A percentile compares a stretch with the other conserved stretches of the same genome.
These are phyloP conservation scores for Otis tarda DNA, from an alignment of 2,113 vertebrate species.

Conservation along the genomic window DNA sequence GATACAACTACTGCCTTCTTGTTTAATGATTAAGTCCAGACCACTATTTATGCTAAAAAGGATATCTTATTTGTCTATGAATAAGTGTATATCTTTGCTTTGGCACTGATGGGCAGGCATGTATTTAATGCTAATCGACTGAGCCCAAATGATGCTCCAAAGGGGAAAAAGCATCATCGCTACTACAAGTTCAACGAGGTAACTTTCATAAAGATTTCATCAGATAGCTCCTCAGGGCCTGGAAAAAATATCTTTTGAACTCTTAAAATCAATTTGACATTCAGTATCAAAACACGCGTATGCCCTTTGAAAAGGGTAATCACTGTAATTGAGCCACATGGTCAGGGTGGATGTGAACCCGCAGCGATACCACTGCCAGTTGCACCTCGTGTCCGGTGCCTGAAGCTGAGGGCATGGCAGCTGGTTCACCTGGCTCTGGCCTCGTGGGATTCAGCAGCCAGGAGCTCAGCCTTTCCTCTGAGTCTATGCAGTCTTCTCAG, in stretches of 20 bases:
- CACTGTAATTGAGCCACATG: neutral
- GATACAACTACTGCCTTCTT: neutral
- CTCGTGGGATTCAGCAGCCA: neutral
- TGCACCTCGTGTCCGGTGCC: fast-evolving
- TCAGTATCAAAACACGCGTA: neutral
- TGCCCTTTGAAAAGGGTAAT: neutral
- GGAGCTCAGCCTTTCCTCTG: neutral
- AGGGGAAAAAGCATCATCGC: neutral
- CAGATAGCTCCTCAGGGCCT: neutral
- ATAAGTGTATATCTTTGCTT: neutral
- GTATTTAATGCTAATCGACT: neutral
- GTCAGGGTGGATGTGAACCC: neutral
- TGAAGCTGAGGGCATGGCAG: neutral
- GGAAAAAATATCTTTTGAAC: neutral
- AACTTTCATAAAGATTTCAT: neutral
- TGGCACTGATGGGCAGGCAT: neutral
- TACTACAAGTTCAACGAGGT: neutral
- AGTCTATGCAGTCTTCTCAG: neutral
- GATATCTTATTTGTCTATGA: neutral
- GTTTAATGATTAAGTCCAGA: neutral
- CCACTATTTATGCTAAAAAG: neutral
- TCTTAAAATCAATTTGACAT: slow-evolving; percentile 5
- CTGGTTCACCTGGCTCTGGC: neutral
- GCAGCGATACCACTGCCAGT: fast-evolving
- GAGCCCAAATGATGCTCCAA: neutral